phyloP scores from a whole-genome alignment of 1,140 invertebrate genomes.

The Diorhabda elongata region DNA sequence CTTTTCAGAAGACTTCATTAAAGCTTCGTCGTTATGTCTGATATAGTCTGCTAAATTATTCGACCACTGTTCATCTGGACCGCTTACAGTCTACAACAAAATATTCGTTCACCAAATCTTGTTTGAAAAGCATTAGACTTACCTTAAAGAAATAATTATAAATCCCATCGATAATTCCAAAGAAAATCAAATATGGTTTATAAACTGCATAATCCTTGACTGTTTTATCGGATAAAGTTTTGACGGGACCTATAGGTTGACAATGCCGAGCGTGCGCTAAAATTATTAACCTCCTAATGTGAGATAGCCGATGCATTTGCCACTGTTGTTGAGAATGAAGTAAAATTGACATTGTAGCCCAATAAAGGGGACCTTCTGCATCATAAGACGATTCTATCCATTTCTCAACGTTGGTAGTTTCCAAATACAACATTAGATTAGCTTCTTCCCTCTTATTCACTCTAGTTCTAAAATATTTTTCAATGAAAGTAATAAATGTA shows the following conservation, averaged over 20 bases:
- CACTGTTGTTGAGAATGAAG: slow-evolving; percentile 69
- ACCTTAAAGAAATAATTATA: slow-evolving; percentile 75
- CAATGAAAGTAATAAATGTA: not conserved
- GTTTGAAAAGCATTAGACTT: slow-evolving; percentile 24
- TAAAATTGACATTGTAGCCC: slow-evolving; percentile 72
- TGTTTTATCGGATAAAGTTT: slow-evolving; percentile 51
- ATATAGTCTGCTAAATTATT: slow-evolving; percentile 87
- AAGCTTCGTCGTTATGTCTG: slow-evolving; percentile 84
- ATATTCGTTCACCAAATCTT: not conserved
- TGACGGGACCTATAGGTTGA: slow-evolving; percentile 53
- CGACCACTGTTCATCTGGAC: slow-evolving; percentile 80
- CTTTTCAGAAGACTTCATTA: slow-evolving; percentile 82
- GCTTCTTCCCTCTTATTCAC: slow-evolving; percentile 70
- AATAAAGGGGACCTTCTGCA: slow-evolving; percentile 86
- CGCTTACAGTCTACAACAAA: slow-evolving; percentile 64
- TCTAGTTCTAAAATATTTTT: slow-evolving; percentile 61
- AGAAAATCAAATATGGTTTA: slow-evolving; percentile 82
- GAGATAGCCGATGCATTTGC: slow-evolving; percentile 62
- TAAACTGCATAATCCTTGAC: slow-evolving; percentile 76
- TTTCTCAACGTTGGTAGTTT: slow-evolving; percentile 53
- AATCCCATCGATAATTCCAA: slow-evolving; percentile 72
- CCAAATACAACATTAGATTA: slow-evolving; percentile 64
- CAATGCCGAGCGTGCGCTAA: slow-evolving; percentile 72
- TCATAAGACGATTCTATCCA: slow-evolving; percentile 82
- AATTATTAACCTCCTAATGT: slow-evolving; percentile 74